phyloP scores from a whole-genome alignment of 2,797 vertebrate genomes.

The Anabacerthia variegaticeps region DNA sequence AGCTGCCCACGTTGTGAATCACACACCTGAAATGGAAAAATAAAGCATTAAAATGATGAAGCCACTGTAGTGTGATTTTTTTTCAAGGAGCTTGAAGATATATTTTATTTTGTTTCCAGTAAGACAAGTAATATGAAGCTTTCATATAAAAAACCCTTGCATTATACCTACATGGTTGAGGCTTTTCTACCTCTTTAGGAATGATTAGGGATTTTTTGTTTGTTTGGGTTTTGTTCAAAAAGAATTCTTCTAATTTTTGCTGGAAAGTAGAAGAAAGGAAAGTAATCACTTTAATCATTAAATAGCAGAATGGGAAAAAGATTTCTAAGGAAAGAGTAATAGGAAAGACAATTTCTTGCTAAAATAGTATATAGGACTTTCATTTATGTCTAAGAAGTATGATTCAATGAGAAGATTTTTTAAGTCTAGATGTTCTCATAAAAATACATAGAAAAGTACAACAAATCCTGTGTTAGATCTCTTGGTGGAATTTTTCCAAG shows the following conservation, averaged over 20 bases:
- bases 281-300: not conserved
- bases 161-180: not conserved
- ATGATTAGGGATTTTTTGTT: not conserved
- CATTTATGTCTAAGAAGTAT: not conserved
- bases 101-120: not conserved
- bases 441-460: not conserved
- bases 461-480: not conserved
- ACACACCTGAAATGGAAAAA: not conserved
- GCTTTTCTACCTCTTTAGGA: not conserved
- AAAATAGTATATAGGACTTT: not conserved
- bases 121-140: not conserved
- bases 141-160: not conserved
- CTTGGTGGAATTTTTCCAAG: not conserved
- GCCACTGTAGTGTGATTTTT: not conserved
- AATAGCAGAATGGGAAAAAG: not conserved
- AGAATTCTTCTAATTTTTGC: not conserved
- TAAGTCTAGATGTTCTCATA: not conserved
- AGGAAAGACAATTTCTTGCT: not conserved
- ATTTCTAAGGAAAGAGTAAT: not conserved
- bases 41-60: not conserved
- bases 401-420: not conserved
- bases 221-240: not conserved
- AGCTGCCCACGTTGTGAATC: not conserved
- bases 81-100: not conserved
- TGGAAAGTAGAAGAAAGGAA: not conserved